Evolutionary conservation across 2,113 vertebrate genomes (phyloP), one percentile per base, ranked within the genome.

Genomic region (Neotragus moschatus): DNA sequence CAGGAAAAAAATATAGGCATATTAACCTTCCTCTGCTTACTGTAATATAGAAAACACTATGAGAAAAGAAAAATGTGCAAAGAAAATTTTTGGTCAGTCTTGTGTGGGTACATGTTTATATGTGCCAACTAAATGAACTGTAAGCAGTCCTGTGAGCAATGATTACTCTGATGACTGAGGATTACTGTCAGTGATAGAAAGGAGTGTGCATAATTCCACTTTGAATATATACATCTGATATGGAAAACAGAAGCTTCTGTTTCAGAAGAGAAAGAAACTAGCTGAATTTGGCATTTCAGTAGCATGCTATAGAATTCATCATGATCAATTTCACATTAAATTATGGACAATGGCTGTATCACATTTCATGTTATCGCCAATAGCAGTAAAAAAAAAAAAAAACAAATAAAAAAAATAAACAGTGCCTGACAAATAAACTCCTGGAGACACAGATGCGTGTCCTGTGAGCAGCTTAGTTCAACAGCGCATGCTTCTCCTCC

Each of bases 291-390:
- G 90, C 96, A 96, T 98, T 98, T 99, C 98, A 99, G 98, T 99
- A 99, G 98, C 98, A 99, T 98, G 98, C 98, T 97, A 98, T 97
- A 98, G 98, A 97, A 98, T 98, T 98, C 97, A 95, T 94, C 97
- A 97, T 92, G 97, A 98, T 95, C 97, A 84, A 97, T 98, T 99
- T 99, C 99, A 99, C 99, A 99, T 99, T 99, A 97, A 96, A 97
- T 97, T 88, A 96, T 98, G 98, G 98, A 98, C 90, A 94, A 98
- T 95, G 98, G 91, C 98, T 96, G 93, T 98, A 98, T 97, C 98
- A 97, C 98, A 98, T 98, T 98, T 98, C 49, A 97, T 97, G 97
- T 97, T 98, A 98, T 98, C 96, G 98, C 97, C 98, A 97, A 98
- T 88, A 98, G 98, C 98, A 98, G 97, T 97, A 39, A 94, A 93